Evolutionary conservation across 2,888 invertebrate genomes (phyloP), one percentile per base, ranked within the genome.

Genomic region (Drosophila melanosoma): DNA sequence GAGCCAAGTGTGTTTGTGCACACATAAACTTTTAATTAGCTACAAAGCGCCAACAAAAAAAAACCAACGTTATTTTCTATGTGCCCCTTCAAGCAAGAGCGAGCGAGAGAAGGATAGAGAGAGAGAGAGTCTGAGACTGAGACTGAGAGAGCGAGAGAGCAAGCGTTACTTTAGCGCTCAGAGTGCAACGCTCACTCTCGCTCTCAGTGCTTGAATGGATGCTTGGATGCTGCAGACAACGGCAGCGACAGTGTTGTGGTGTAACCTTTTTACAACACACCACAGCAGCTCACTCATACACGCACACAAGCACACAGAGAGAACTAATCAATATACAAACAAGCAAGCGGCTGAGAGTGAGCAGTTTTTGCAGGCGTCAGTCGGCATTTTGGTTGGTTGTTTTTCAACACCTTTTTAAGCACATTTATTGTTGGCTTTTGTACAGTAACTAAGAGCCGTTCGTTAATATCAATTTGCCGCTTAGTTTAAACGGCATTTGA

Each of bases 11-110:
- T 61, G 45, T 81, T 57, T 70, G 63, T 70, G 73, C 64, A 71
- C 78, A 84, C 76, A 84, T 89, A 80, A 86, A 89, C 81, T 86
- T 86, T 86, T 86, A 86, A 86, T 86, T 90, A 86, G 86, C 90
- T 90, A 73, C 88, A 85, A 89, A 86, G 90, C 90, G 86, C 81
- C 76, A 86, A 79, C 79, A 75, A 81, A 76, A 38, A 74, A 74
- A 79, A 89, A 75, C 81, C 69, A 69, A 73, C 69, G 48, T 73
- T 72, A 70, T 76, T 71, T 78, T 69, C 69, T 74, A 74, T 59
- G 66, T 65, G 66, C 66, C 59, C 49, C 45, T 23, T 45, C 45
- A 29, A 45, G 59, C 40, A 42, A 36, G 62, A 51, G 59, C 20
- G 40, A 23, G 54, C 12, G 35, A 40, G 53, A 20, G 32, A 51